A percentile compares a stretch with the other conserved stretches of the same genome.
Evolutionary conservation across 2,797 vertebrate species (phyloP).

Genomic region (Tokudaia tokunoshimensis): DNA sequence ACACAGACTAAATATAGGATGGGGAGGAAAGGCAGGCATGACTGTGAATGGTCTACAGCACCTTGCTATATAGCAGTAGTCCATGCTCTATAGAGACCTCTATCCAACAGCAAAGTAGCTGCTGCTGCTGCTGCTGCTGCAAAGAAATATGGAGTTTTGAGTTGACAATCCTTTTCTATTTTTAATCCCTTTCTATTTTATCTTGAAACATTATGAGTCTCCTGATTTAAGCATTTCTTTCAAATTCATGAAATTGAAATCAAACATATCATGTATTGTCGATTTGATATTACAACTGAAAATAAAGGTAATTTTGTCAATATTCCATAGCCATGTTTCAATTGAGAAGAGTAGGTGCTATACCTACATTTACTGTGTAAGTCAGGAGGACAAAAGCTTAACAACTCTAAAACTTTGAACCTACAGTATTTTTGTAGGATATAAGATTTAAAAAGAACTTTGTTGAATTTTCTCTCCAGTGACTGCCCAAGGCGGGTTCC

Average conservation of each 20-base stretch:
- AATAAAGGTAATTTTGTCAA: background rate
- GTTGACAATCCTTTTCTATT: background rate
- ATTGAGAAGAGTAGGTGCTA: background rate
- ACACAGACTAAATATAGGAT: background rate
- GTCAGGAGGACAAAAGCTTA: background rate
- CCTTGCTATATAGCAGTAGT: background rate
- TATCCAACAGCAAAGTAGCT: background rate
- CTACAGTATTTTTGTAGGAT: slow-evolving; percentile 14
- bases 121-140: background rate
- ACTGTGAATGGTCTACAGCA: background rate
- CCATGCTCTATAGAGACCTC: background rate
- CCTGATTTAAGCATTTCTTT: slow-evolving; percentile 3
- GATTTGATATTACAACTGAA: background rate
- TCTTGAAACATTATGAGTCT: background rate
- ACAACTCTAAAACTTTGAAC: slow-evolving; percentile 38
- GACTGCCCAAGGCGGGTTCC: no score
- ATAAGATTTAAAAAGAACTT: slow-evolving; percentile 21
- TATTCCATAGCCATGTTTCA: slow-evolving; percentile 41
- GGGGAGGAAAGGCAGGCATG: background rate
- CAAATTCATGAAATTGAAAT: background rate
- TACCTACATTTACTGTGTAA: background rate
- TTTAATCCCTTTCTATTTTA: slow-evolving; percentile 7
- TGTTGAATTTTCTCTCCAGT: background rate
- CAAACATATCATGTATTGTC: background rate
- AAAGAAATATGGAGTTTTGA: background rate